Evolutionary conservation across 2,113 vertebrate species (phyloP).

Genomic region (Thalassoma bifasciatum): DNA sequence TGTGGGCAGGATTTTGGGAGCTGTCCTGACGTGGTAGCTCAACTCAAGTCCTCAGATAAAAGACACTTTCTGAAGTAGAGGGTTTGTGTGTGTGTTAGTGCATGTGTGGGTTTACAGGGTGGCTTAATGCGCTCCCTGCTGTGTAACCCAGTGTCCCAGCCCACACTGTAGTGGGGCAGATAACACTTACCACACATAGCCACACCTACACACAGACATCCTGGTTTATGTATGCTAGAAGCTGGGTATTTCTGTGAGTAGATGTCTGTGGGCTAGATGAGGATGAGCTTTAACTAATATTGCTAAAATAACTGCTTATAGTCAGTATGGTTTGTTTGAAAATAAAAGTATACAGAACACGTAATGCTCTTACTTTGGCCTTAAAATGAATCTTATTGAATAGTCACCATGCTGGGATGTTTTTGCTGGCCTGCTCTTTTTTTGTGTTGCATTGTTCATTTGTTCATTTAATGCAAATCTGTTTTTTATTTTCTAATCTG

Average conservation of each 20-base stretch:
- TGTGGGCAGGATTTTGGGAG: slow-evolving; percentile 66
- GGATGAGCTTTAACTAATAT: background rate
- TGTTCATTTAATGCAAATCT: background rate
- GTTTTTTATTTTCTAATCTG: background rate
- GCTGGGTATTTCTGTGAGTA: background rate
- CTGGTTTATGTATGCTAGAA: slow-evolving; percentile 29
- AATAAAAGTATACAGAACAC: no score
- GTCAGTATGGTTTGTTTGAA: no score
- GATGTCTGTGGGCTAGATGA: background rate
- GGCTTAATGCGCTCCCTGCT: slow-evolving; percentile 78
- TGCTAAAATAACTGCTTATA: background rate
- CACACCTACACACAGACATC: slow-evolving; percentile 39
- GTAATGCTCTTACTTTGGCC: no score
- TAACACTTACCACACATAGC: slow-evolving; percentile 73
- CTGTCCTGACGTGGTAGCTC: slow-evolving; percentile 61
- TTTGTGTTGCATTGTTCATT: background rate
- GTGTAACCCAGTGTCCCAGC: slow-evolving; percentile 75
- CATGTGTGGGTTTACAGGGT: slow-evolving; percentile 31
- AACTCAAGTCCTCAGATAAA: slow-evolving; percentile 72
- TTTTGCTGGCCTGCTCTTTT: background rate
- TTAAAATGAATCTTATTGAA: background rate
- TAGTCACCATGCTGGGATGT: background rate
- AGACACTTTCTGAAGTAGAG: slow-evolving; percentile 68
- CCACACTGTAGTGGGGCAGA: slow-evolving; percentile 79
- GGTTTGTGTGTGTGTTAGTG: slow-evolving; percentile 34